These are phyloP conservation scores for Enteromius mattozi DNA, from an alignment of 2,797 vertebrate genomes.

Conservation along the genomic window DNA sequence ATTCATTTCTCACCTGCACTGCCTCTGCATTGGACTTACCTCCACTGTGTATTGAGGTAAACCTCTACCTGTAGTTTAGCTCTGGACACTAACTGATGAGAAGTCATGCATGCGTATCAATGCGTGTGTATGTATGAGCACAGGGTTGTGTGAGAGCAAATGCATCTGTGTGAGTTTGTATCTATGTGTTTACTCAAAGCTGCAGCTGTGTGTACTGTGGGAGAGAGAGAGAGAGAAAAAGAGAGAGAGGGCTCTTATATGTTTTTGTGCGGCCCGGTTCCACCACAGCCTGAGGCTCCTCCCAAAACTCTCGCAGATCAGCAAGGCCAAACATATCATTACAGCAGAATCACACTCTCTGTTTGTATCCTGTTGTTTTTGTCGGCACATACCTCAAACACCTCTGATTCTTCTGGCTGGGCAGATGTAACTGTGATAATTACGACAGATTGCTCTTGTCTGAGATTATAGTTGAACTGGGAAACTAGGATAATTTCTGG, in stretches of 20 bases:
- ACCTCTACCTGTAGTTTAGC: not conserved
- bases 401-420: not conserved
- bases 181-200: constrained; percentile 36
- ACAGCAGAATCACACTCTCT: constrained; percentile 26
- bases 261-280: constrained; percentile 19
- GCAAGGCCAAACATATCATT: constrained; percentile 49
- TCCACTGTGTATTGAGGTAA: not conserved
- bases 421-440: constrained; percentile 24
- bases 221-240: not conserved
- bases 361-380: constrained; percentile 45
- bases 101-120: not conserved
- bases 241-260: not conserved
- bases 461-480: constrained; percentile 4
- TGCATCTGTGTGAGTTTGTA: constrained; percentile 22
- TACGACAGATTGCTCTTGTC: constrained; percentile 11
- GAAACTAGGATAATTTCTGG: not conserved
- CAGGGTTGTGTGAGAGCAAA: not conserved
- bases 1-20: not conserved
- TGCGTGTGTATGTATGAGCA: constrained; percentile 4
- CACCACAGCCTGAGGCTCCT: constrained; percentile 31
- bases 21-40: not conserved
- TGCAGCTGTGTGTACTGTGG: constrained; percentile 39
- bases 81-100: not conserved
- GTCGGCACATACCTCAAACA: not conserved
- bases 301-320: constrained; percentile 24